Evolutionary conservation across 1,140 invertebrate species (phyloP).

Genomic region (Drosophila tsacasi): DNA sequence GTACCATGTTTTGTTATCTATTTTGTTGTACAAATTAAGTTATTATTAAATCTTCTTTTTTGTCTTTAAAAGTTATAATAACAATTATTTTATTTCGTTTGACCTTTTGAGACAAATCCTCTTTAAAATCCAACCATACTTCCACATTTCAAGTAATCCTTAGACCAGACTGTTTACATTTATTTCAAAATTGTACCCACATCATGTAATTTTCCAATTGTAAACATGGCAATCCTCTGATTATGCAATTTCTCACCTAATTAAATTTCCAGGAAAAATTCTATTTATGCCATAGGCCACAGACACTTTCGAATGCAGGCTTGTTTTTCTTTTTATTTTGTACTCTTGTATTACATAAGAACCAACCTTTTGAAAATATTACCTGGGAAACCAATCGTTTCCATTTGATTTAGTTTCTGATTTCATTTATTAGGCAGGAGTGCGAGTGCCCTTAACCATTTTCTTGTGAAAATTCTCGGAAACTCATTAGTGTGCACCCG

Average conservation of each 20-base stretch:
- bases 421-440: slow-evolving; percentile 15
- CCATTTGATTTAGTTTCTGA: slow-evolving; percentile 44
- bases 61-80: not conserved
- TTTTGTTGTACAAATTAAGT: too few relatives aligned
- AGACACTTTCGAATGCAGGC: slow-evolving; percentile 10
- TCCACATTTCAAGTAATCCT: not conserved
- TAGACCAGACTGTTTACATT: not conserved
- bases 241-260: slow-evolving; percentile 5
- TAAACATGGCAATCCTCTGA: not conserved
- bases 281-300: not conserved
- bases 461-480: slow-evolving; percentile 33
- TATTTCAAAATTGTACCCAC: not conserved
- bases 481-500: slow-evolving; percentile 64
- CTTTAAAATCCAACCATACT: not conserved
- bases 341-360: slow-evolving; percentile 2
- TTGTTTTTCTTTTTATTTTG: not conserved
- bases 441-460: slow-evolving; percentile 14
- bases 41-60: too few relatives aligned
- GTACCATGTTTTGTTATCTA: too few relatives aligned
- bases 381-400: slow-evolving; percentile 35
- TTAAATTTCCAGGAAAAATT: not conserved
- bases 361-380: slow-evolving; percentile 4
- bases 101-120: not conserved
- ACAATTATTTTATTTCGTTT: not conserved
- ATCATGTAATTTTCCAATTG: not conserved